Evolutionary conservation across 2,113 vertebrate genomes (phyloP), one percentile per base, ranked within the genome.

Genomic region (Galeopterus variegatus): DNA sequence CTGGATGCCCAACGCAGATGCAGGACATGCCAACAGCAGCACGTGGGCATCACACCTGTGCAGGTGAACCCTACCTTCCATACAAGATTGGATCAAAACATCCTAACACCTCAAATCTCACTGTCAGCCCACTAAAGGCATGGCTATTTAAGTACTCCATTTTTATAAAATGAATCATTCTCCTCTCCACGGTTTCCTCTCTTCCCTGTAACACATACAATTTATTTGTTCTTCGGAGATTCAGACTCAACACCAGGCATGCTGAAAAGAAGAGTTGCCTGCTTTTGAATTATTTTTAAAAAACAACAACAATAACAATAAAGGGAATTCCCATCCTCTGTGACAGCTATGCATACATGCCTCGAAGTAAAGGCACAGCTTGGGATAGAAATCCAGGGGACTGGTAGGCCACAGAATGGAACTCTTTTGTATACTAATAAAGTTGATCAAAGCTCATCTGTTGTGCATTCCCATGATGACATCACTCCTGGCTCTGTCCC

Each of bases 11-110:
- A 19, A 15, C 4, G 6, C n/a, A 79, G 62, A 69, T 26, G 33
- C 9, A 50, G 60, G 26, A 10, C 8, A 9, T 0, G 8, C 41
- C 72, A 18, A 15, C n/a, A 36, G 36, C 3, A 6, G 41, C 60
- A 1, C 1, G 8, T 0, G 0, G 48, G 65, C 79, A 26, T 4
- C 9, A 0, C 36, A n/a, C 67, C 14, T 8, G 45, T 6, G 26
- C 28, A 50, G 31, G 77, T 12, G 21, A 45, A 4, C 10, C 15
- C 36, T 72, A 5, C 52, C 41, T 54, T 75, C 65, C 48, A 12
- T 0, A 52, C 14, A 18, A n/a, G 23, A 33, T 1, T 8, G 15
- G 54, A 73, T 70, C 14, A 7, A 31, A 72, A 31, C 67, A 75
- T 36, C 60, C 36, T 0, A 26, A 69, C 1, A 11, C 56, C n/a